These are phyloP conservation scores for Buteo buteo DNA, from an alignment of 2,113 vertebrate genomes.

Conservation along the genomic window DNA sequence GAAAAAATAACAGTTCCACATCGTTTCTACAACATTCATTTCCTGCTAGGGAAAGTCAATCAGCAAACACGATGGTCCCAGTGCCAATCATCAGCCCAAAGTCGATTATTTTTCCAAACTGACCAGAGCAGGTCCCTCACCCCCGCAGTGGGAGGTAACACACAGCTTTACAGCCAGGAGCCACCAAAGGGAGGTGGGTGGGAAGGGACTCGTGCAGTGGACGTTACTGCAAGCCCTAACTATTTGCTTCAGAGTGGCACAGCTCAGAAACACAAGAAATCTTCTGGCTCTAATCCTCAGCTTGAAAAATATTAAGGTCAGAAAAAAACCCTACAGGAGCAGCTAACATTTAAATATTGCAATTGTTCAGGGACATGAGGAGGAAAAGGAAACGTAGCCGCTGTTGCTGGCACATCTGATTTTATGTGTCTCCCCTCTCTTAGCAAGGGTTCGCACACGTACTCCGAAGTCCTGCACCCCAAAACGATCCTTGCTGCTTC, in stretches of 20 bases:
- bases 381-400: neutral
- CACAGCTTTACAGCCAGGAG: neutral
- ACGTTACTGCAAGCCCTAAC: neutral
- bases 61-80: neutral
- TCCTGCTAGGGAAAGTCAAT: neutral
- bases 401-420: neutral
- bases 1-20: neutral
- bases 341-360: neutral
- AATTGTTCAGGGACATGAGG: neutral
- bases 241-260: neutral
- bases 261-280: conserved; percentile 14
- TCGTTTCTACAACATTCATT: neutral
- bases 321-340: neutral
- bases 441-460: neutral
- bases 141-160: neutral
- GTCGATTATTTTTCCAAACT: neutral
- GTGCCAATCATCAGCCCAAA: neutral
- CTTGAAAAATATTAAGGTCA: neutral
- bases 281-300: neutral
- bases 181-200: neutral
- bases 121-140: neutral
- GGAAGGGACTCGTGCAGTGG: neutral
- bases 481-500: neutral
- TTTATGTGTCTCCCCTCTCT: neutral
- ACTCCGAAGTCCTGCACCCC: neutral